These are phyloP conservation scores for Meandrusa payeni DNA, from an alignment of 2,888 invertebrate genomes.

Conservation along the genomic window DNA sequence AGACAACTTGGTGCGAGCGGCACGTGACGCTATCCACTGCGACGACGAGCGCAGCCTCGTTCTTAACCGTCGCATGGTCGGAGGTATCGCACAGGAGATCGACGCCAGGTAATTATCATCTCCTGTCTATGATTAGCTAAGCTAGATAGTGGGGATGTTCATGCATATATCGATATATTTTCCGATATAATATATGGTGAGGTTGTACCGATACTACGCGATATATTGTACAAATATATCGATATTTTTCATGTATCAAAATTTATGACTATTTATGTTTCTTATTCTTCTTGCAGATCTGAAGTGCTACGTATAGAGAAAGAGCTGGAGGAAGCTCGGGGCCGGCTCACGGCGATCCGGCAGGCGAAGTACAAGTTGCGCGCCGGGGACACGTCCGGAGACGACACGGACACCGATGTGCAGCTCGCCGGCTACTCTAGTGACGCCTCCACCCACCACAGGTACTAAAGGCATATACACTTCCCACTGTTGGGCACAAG, in stretches of 20 bases:
- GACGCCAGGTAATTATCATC: constrained; percentile 84
- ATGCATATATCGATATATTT: too few relatives aligned
- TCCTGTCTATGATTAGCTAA: too few relatives aligned
- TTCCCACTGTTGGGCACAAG: too few relatives aligned
- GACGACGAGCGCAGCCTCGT: constrained; percentile 95
- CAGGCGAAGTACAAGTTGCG: constrained; percentile 94
- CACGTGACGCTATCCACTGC: constrained; percentile 94
- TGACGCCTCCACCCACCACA: constrained; percentile 41
- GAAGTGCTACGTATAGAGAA: constrained; percentile 96
- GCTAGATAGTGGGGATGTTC: too few relatives aligned
- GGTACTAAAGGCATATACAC: too few relatives aligned
- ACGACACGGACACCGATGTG: constrained; percentile 83
- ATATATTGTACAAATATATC: too few relatives aligned
- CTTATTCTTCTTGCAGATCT: constrained; percentile 78
- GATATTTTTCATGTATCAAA: too few relatives aligned
- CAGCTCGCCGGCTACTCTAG: constrained; percentile 46
- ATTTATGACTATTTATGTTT: too few relatives aligned
- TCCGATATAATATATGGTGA: too few relatives aligned
- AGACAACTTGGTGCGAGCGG: constrained; percentile 97
- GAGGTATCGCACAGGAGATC: constrained; percentile 97
- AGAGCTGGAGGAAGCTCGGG: constrained; percentile 95
- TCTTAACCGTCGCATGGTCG: constrained; percentile 96
- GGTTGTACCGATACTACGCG: too few relatives aligned
- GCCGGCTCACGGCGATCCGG: constrained; percentile 93
- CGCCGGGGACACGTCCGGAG: constrained; percentile 82